phyloP scores from a whole-genome alignment of 2,888 invertebrate genomes.

The Hyalella azteca region DNA sequence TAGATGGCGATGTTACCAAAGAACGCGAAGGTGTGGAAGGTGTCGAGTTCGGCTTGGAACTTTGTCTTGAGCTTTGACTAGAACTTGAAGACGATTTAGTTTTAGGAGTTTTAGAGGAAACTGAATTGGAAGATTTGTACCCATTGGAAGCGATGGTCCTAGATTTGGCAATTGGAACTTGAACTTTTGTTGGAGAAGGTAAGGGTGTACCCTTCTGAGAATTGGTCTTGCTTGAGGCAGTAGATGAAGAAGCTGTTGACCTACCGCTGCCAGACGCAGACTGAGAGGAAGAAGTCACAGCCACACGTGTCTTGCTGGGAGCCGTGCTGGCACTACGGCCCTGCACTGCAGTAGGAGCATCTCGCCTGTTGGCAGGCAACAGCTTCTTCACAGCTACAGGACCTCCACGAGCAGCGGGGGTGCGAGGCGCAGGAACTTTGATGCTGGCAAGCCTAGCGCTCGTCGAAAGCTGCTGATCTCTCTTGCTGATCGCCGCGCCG shows the following conservation, averaged over 20 bases:
- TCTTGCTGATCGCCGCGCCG: neutral
- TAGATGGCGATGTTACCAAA: neutral
- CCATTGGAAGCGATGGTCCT: neutral
- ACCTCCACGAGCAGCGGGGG: neutral
- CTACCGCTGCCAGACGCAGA: neutral
- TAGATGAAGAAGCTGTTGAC: neutral
- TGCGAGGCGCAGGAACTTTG: neutral
- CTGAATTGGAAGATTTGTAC: neutral
- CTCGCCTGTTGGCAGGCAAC: neutral
- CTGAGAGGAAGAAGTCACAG: neutral
- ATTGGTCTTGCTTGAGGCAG: neutral
- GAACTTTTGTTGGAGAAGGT: slow-evolving; percentile 2
- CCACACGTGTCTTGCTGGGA: neutral
- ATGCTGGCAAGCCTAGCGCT: neutral
- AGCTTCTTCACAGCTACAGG: neutral
- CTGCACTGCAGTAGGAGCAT: neutral
- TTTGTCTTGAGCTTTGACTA: slow-evolving; percentile 18
- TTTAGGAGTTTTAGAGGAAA: neutral
- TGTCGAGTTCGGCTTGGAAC: neutral
- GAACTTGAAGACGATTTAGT: slow-evolving; percentile 2
- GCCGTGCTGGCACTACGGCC: neutral
- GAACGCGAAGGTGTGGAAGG: slow-evolving; percentile 1
- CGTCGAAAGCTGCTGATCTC: neutral
- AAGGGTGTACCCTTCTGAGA: slow-evolving; percentile 6
- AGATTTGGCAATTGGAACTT: neutral